Evolutionary conservation across 2,113 vertebrate species (phyloP), one percentile per base, ranked within the genome.

Genomic region (Eubucco bourcierii): DNA sequence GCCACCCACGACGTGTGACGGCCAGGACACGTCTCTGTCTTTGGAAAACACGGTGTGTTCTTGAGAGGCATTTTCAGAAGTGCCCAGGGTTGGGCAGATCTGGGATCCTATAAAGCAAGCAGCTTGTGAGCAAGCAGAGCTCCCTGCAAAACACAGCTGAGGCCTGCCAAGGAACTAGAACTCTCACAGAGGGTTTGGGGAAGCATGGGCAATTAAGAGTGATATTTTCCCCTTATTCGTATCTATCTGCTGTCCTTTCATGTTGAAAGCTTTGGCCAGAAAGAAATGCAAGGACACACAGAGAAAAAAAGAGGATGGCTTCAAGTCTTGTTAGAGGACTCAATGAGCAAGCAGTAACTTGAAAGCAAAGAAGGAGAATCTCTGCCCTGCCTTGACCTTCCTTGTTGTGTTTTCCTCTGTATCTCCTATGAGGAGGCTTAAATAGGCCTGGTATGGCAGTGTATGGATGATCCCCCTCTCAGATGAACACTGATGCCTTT

Each of bases 41-140:
- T 88, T 80, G 75, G 80, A 90, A 91, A 87, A 81, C 25, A 27
- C 5, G 23, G 41, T 10, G 3, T 79, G n/a, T 47, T 53, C 75
- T 64, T 87, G 64, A 81, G n/a, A 88, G 59, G 70, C 63, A 90
- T 73, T 64, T 84, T 37, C 78, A 81, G 63, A 90, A 88, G 80
- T 0, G 2, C 64, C 77, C 70, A 55, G 47, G 59, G 83, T 71
- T 90, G 77, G 8, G 74, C 17, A 87, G 34, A n/a, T 79, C 75
- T 58, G 67, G 50, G 71, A 90, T 15, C 58, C 50, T 34, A 65
- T 81, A 92, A 93, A 90, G 58, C 31, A 68, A 58, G 44, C 11
- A 64, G 70, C 37, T 74, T 71, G 33, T 2, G 14, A 84, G 53
- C 52, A 66, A 88, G 53, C 52, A 92, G 79, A 88, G 25, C 53